These are phyloP conservation scores for Brachionus plicatilis DNA, from an alignment of 1,140 invertebrate species.

Conservation along the genomic window DNA sequence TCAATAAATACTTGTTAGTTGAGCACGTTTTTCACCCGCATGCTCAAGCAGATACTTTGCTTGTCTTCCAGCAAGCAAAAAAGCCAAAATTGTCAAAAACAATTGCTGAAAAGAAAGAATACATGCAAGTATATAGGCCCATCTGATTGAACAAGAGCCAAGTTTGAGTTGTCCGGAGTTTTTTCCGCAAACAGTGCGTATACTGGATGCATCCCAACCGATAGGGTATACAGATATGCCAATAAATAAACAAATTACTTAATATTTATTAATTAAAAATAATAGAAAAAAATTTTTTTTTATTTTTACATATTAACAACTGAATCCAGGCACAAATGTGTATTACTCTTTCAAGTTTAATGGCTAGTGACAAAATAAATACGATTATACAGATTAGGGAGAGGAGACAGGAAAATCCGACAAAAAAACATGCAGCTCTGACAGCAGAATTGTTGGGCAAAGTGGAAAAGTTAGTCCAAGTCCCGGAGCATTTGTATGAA, in stretches of 20 bases:
- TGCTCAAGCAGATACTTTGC: conserved; percentile 42
- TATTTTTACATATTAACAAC: conserved; percentile 72
- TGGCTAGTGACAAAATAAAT: conserved; percentile 83
- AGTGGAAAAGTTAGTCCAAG: conserved; percentile 40
- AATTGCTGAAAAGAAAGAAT: conserved; percentile 83
- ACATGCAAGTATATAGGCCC: conserved; percentile 87
- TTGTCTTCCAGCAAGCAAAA: conserved; percentile 74
- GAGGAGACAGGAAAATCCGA: conserved; percentile 75
- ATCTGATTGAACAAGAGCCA: conserved; percentile 78
- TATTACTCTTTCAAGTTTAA: conserved; percentile 84
- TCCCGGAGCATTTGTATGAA: conserved; percentile 44
- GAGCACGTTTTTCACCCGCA: neutral
- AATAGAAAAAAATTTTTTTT: neutral
- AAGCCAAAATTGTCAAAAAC: conserved; percentile 80
- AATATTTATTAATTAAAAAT: conserved; percentile 9
- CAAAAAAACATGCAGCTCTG: conserved; percentile 72
- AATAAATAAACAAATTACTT: conserved; percentile 61
- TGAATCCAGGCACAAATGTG: conserved; percentile 88
- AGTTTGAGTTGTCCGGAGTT: conserved; percentile 69
- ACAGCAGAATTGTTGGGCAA: conserved; percentile 7
- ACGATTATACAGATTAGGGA: conserved; percentile 72
- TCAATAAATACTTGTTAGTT: neutral
- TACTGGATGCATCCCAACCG: conserved; percentile 77
- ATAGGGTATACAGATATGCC: conserved; percentile 73
- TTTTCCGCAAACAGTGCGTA: conserved; percentile 77